phyloP scores from a whole-genome alignment of 2,113 vertebrate species.

The Athene noctua region DNA sequence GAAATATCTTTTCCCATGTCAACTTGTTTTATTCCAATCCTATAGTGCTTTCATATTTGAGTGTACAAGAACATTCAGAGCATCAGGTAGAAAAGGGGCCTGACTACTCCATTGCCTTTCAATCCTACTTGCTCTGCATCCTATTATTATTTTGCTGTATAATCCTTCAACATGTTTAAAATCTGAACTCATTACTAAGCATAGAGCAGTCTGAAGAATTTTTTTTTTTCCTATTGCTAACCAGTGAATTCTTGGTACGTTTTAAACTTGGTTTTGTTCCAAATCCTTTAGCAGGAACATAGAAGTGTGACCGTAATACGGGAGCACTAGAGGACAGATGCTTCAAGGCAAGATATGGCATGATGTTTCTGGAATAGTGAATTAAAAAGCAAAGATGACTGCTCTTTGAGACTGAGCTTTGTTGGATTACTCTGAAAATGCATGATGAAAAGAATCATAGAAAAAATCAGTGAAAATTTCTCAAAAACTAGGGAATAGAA shows the following conservation, averaged over 20 bases:
- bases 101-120: neutral
- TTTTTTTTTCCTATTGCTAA: neutral
- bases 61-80: neutral
- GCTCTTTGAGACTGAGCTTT: neutral
- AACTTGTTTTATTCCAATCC: neutral
- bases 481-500: neutral
- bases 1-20: neutral
- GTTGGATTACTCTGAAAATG: neutral
- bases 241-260: neutral
- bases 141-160: neutral
- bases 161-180: accelerated
- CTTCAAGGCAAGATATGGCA: neutral
- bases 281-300: neutral
- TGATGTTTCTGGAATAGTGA: neutral
- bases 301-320: neutral
- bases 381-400: neutral
- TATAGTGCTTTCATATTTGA: neutral
- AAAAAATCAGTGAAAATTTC: neutral
- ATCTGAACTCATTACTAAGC: neutral
- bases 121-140: neutral
- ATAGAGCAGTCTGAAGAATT: neutral
- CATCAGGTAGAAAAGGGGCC: neutral
- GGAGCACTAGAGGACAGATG: neutral
- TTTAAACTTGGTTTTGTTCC: neutral
- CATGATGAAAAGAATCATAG: neutral